A percentile compares a stretch with the other conserved stretches of the same genome.
Evolutionary conservation across 2,888 invertebrate species (phyloP).

Genomic region (Diplazon laetatorius): DNA sequence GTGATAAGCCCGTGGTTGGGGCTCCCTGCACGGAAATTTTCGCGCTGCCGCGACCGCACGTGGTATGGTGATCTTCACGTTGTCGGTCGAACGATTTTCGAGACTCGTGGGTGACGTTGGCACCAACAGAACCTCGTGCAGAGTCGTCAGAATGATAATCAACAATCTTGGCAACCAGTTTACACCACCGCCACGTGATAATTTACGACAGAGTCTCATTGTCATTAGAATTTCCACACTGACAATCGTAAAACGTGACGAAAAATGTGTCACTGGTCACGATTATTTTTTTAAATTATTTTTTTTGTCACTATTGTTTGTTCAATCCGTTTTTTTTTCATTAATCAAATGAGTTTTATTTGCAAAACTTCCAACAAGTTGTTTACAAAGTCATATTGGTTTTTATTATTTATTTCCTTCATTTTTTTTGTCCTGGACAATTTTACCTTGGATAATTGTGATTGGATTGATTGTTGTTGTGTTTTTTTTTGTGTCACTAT

Average conservation of each 20-base stretch:
- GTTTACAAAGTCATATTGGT: too few relatives aligned
- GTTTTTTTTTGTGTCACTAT: too few relatives aligned
- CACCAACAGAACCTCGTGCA: constrained; percentile 24
- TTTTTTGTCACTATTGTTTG: not conserved
- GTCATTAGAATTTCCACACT: constrained; percentile 10
- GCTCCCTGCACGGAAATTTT: constrained; percentile 69
- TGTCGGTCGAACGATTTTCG: not conserved
- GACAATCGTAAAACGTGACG: not conserved
- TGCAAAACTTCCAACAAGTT: too few relatives aligned
- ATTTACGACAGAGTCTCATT: constrained; percentile 18
- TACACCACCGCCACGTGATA: constrained; percentile 30
- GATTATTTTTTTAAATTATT: not conserved
- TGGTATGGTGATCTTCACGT: constrained; percentile 60
- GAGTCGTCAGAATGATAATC: constrained; percentile 37
- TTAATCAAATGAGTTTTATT: too few relatives aligned
- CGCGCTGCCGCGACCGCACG: constrained; percentile 54
- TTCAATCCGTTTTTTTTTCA: too few relatives aligned
- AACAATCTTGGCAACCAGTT: constrained; percentile 41
- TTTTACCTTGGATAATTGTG: too few relatives aligned
- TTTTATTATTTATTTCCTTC: too few relatives aligned
- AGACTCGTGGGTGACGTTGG: constrained; percentile 11
- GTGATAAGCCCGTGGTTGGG: constrained; percentile 74
- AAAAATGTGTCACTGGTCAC: too few relatives aligned
- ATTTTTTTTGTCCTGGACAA: too few relatives aligned
- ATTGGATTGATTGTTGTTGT: too few relatives aligned